A percentile compares a stretch with the other conserved stretches of the same genome.
These are phyloP conservation scores for Aphidius ervi DNA, from an alignment of 1,140 invertebrate genomes.

Conservation along the genomic window DNA sequence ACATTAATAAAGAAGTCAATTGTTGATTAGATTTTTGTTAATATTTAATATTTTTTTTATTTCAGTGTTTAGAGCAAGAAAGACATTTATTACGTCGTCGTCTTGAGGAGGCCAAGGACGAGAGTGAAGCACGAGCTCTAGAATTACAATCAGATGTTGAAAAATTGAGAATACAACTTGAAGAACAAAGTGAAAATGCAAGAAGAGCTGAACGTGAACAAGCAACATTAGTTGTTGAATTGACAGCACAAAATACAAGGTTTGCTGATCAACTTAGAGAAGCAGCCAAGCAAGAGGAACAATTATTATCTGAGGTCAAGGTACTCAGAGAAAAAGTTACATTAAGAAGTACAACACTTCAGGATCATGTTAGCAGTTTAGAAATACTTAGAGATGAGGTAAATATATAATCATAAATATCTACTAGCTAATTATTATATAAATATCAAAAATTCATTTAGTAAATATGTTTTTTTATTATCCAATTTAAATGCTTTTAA, in stretches of 20 bases:
- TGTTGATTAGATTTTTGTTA: no score
- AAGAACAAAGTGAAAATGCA: constrained; percentile 68
- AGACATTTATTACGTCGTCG: constrained; percentile 80
- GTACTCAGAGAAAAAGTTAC: constrained; percentile 79
- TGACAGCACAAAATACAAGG: constrained; percentile 86
- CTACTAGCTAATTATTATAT: no score
- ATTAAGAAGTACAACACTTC: constrained; percentile 63
- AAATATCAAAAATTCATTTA: no score
- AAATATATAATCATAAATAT: constrained; percentile 18
- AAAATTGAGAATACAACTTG: constrained; percentile 66
- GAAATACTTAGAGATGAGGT: constrained; percentile 85
- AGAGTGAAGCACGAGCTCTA: constrained; percentile 81
- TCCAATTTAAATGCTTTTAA: neutral
- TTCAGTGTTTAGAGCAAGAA: constrained; percentile 89
- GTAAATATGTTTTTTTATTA: neutral
- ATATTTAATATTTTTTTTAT: constrained; percentile 2
- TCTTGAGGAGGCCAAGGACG: constrained; percentile 77
- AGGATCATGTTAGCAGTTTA: constrained; percentile 85
- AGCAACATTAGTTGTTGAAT: constrained; percentile 72
- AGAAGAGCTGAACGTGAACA: constrained; percentile 71
- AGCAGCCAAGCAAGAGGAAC: constrained; percentile 75
- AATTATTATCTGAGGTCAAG: constrained; percentile 75
- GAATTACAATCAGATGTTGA: constrained; percentile 85
- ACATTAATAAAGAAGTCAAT: no score
- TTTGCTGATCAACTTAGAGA: constrained; percentile 84